Evolutionary conservation across 2,888 invertebrate species (phyloP).

Genomic region (Chalcis sispes): DNA sequence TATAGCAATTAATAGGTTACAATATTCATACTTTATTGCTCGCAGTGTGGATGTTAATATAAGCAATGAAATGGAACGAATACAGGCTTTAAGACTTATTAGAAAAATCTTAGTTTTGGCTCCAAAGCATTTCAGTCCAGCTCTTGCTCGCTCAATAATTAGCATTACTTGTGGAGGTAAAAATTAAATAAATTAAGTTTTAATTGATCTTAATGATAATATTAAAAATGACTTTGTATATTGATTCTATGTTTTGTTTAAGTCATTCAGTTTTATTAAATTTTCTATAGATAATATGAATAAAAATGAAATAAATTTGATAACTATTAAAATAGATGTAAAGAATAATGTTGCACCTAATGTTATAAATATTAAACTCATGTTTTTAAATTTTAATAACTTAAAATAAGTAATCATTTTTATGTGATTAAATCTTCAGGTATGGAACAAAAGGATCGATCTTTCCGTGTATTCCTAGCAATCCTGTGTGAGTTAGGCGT

Average conservation of each 20-base stretch:
- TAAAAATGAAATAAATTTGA: neutral
- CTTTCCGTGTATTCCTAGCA: constrained; percentile 90
- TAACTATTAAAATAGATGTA: neutral
- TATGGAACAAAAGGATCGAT: constrained; percentile 86
- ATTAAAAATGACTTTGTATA: too few relatives aligned
- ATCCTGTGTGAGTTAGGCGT: constrained; percentile 93
- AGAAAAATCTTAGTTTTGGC: constrained; percentile 82
- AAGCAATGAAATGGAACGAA: constrained; percentile 93
- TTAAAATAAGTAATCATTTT: neutral
- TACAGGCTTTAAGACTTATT: constrained; percentile 93
- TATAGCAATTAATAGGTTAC: constrained; percentile 86
- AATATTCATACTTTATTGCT: constrained; percentile 89
- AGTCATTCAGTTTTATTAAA: neutral
- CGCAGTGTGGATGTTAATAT: constrained; percentile 93
- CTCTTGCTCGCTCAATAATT: constrained; percentile 87
- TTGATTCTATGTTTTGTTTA: too few relatives aligned
- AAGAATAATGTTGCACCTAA: neutral
- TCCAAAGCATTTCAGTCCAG: constrained; percentile 84
- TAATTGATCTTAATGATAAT: too few relatives aligned
- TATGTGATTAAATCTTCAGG: constrained; percentile 13
- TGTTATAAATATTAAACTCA: neutral
- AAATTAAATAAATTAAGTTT: too few relatives aligned
- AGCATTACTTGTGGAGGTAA: constrained; percentile 87
- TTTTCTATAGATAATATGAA: neutral
- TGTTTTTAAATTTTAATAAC: neutral